A percentile compares a stretch with the other conserved stretches of the same genome.
Evolutionary conservation across 1,140 invertebrate genomes (phyloP).

Genomic region (Octopus bimaculoides): DNA sequence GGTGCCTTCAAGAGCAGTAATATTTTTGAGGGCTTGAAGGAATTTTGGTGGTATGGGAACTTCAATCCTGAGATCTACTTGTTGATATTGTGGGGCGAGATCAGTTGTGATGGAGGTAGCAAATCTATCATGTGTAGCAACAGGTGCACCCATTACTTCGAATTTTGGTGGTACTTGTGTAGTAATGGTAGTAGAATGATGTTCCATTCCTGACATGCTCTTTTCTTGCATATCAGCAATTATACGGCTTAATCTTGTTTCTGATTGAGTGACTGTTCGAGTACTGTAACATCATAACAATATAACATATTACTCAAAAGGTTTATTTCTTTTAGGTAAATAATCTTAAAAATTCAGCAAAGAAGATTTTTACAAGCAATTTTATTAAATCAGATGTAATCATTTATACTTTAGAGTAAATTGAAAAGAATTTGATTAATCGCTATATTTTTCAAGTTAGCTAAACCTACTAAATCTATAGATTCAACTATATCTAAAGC

Average conservation of each 20-base stretch:
- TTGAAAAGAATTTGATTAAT: too few relatives aligned
- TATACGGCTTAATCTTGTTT: conserved; percentile 41
- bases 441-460: too few relatives aligned
- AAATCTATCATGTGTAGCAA: conserved; percentile 31
- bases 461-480: too few relatives aligned
- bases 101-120: conserved; percentile 46
- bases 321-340: too few relatives aligned
- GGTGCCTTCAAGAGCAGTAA: conserved; percentile 52
- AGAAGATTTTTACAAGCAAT: too few relatives aligned
- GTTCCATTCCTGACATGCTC: conserved; percentile 34
- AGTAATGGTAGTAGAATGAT: conserved; percentile 39
- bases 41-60: conserved; percentile 76
- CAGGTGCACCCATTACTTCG: conserved; percentile 24
- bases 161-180: conserved; percentile 37
- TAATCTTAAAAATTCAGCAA: too few relatives aligned
- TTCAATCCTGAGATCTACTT: conserved; percentile 51
- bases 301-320: too few relatives aligned
- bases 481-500: too few relatives aligned
- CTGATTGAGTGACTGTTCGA: conserved; percentile 42
- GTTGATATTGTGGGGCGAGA: conserved; percentile 46
- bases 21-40: conserved; percentile 66
- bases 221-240: conserved; percentile 32
- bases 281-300: conserved; percentile 28
- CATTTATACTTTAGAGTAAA: too few relatives aligned
- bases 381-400: too few relatives aligned